Base-by-base conservation (phyloP, 2,797 vertebrate species). In the Acanthopagrus latus region DNA sequence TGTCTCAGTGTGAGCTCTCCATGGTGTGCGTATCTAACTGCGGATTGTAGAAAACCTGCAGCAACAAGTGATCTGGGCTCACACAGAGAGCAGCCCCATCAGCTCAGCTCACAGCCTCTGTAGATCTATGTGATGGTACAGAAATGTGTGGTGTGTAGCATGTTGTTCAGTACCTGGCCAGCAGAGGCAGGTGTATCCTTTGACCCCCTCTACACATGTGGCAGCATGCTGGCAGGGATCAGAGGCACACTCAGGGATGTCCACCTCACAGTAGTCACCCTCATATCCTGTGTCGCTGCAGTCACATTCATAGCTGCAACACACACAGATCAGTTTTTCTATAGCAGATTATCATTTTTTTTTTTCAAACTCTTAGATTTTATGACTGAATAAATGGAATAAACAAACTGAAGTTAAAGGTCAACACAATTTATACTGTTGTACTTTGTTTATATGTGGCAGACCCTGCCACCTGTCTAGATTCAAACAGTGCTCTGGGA, bases 171-270 rank as follows among this genome's bases (percentile, higher is more conserved):
- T 93, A 99, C 97, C 98, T 95, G 96, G 94, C 97, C 96, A 98
- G 90, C 97, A 99, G 83, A 94, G 85, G 81, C 98, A 99, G 85
- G 68, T 87, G 92, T 97, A 99, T 72, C 72, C 92, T 20, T 94
- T 96, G 54, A 95, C 81, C 21, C 94, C 95, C 56, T 99, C 98
- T 41, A 95, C 2, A 29, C 97, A 99, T 0, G 96, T 95, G 48
- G 94, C 96, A 1, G 94, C 91, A 47, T 99, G 96, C 48, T 95
- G 93, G 71, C 98, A 99, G 50, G 98, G 98, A 44, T 94, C 84
- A 0, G 98, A 99, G 1, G 92, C 94, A 84, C 98, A 99, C 78
- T 99, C 97, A 11, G 94, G 92, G 80, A 98, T 95, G 75, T 99
- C 97, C 82, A 94, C 74, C 65, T 98, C 97, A 23, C 97, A 99